Evolutionary conservation across 2,113 vertebrate species (phyloP), one percentile per base, ranked within the genome.

Genomic region (Calidris pugnax): DNA sequence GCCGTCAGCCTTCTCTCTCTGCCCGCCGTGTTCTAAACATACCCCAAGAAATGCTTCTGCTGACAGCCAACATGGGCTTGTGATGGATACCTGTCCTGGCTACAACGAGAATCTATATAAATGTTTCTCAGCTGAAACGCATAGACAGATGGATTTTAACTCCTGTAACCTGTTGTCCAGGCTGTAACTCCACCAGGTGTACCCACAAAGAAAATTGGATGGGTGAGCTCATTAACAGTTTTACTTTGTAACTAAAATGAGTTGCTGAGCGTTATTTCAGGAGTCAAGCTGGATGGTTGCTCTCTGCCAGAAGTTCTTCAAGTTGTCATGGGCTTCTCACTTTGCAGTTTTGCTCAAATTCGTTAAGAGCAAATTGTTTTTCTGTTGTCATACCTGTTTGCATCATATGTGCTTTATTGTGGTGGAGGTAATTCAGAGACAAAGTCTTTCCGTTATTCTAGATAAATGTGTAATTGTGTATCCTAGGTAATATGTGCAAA

Each of bases 21-120:
- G 50, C 51, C 50, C 27, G 56, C n/a, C 33, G 64, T 18, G 47
- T 43, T 14, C 33, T 9, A 4, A 18, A 15, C 14, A 27, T 8
- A 9, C 0, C 2, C 24, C 18, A 50, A 33, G 26, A 19, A 59
- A 6, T 6, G 3, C 24, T 33, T 59, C 3, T 16, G 37, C 80
- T 77, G 33, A 4, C 64, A 67, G 45, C 55, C 30, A 35, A 0
- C 1, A 1, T 1, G 7, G 62, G 35, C 19, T 45, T 41, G 12
- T 28, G 56, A 10, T 66, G 56, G 28, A 55, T 66, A 16, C 10
- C 19, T 45, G 8, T 80, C 57, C 28, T n/a, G 19, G 68, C 73
- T 64, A 55, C 43, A 79, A 35, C 22, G 28, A 56, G 32, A 28
- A 12, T 43, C 3, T 28, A 39, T 33, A 35, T 62, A 62, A 32